Percentiles rank a stretch among this genome's conserved stretches.
phyloP scores from a whole-genome alignment of 2,888 invertebrate genomes.

The Pharmacophagus antenor region DNA sequence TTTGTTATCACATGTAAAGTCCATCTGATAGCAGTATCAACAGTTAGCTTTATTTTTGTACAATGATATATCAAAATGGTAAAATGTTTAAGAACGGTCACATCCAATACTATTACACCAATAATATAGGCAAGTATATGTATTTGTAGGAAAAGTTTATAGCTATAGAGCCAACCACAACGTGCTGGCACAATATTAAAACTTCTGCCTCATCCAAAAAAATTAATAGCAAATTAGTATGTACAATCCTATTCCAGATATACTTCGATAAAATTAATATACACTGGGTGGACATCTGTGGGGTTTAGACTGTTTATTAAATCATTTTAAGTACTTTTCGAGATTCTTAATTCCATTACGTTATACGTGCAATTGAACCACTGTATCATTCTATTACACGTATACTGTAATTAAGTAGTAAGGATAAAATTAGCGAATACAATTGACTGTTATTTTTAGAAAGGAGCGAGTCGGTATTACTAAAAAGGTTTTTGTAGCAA shows the following conservation, averaged over 20 bases:
- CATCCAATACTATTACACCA: background rate
- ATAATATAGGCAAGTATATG: too few relatives aligned
- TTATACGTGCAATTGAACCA: too few relatives aligned
- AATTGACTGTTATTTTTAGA: too few relatives aligned
- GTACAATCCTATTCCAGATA: background rate
- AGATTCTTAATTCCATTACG: background rate
- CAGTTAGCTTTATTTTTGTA: background rate
- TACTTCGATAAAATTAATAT: background rate
- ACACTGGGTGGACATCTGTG: background rate
- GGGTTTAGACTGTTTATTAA: background rate
- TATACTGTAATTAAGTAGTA: background rate
- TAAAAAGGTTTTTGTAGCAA: too few relatives aligned
- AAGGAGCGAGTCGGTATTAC: background rate
- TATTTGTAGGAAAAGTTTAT: too few relatives aligned
- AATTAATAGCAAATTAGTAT: background rate
- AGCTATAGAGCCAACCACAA: too few relatives aligned
- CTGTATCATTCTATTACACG: too few relatives aligned
- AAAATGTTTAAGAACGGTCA: background rate
- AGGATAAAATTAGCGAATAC: too few relatives aligned
- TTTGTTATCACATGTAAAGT: constrained; percentile 21
- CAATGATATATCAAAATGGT: background rate
- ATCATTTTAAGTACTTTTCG: background rate
- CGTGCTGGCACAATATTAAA: background rate
- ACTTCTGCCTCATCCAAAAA: background rate
- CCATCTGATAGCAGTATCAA: background rate